Percentiles rank a stretch among this genome's conserved stretches.
These are phyloP conservation scores for Murina feae DNA, from an alignment of 2,113 vertebrate genomes.

Conservation along the genomic window DNA sequence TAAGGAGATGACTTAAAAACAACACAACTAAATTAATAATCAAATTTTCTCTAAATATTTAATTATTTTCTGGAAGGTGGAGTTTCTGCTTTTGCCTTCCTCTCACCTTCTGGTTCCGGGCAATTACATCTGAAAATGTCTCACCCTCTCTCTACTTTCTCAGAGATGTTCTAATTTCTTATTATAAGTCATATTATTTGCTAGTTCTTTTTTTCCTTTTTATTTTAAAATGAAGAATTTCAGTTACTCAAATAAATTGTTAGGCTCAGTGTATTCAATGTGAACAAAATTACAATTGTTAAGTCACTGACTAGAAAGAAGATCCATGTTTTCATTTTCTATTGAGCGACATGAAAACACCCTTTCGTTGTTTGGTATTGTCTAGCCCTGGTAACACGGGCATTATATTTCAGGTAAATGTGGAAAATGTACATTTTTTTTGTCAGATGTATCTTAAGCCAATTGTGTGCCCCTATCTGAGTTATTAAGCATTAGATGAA, in stretches of 20 bases:
- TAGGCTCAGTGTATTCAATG: not conserved
- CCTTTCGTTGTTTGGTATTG: not conserved
- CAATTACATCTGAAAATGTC: not conserved
- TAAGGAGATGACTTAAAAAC: constrained; percentile 39
- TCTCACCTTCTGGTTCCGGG: not conserved
- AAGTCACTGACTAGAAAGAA: not conserved
- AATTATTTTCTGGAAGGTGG: constrained; percentile 31
- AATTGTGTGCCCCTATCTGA: not conserved
- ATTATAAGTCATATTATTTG: not conserved
- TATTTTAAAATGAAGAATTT: not conserved
- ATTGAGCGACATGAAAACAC: not conserved
- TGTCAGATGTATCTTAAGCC: not conserved
- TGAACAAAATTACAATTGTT: not conserved
- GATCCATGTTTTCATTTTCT: not conserved
- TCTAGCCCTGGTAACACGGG: not conserved
- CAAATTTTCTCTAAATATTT: constrained; percentile 28
- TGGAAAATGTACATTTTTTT: not conserved
- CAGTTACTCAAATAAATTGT: not conserved
- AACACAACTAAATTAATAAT: not conserved
- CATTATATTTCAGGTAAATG: not conserved
- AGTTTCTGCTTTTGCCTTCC: not conserved
- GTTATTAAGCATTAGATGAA: not conserved
- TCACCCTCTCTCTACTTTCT: not conserved
- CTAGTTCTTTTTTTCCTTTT: not conserved
- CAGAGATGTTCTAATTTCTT: not conserved